Conservation (phyloP, 2,113 vertebrate genomes). For the Cyprinodon variegatus region DNA sequence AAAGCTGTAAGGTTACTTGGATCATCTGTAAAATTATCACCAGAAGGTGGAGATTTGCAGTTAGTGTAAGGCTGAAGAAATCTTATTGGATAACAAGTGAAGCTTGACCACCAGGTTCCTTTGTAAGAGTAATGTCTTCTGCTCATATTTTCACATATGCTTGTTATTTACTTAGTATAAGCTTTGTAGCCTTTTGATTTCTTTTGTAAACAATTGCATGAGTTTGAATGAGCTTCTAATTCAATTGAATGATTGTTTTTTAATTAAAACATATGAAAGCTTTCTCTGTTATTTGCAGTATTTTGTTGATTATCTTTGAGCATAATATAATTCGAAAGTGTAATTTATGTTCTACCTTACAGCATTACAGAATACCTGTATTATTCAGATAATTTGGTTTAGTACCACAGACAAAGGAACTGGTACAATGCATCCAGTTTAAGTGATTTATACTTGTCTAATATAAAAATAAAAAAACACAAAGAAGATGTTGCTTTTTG, state of each 20-base stretch:
- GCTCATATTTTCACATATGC: background rate
- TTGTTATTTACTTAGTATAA: background rate
- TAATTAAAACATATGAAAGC: background rate
- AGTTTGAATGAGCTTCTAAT: background rate
- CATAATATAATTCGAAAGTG: background rate
- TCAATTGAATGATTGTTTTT: background rate
- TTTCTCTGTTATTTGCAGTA: background rate
- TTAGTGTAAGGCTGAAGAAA: conserved; percentile 53
- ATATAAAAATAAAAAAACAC: background rate
- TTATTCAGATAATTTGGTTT: background rate
- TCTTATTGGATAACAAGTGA: conserved; percentile 28
- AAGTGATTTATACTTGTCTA: background rate
- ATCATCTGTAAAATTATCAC: conserved; percentile 66
- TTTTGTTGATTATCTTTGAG: background rate
- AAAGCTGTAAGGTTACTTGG: conserved; percentile 53
- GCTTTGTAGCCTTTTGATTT: background rate
- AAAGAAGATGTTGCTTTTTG: conserved; percentile 23
- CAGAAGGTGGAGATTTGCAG: conserved; percentile 63
- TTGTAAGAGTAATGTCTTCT: conserved; percentile 1
- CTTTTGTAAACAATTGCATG: too few species aligned
- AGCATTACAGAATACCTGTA: background rate
- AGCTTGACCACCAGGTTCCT: conserved; percentile 32
- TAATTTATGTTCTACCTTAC: background rate
- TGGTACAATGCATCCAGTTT: background rate
- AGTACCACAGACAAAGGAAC: background rate